These are phyloP conservation scores for Fopius arisanus DNA, from an alignment of 1,140 invertebrate species.

Conservation along the genomic window DNA sequence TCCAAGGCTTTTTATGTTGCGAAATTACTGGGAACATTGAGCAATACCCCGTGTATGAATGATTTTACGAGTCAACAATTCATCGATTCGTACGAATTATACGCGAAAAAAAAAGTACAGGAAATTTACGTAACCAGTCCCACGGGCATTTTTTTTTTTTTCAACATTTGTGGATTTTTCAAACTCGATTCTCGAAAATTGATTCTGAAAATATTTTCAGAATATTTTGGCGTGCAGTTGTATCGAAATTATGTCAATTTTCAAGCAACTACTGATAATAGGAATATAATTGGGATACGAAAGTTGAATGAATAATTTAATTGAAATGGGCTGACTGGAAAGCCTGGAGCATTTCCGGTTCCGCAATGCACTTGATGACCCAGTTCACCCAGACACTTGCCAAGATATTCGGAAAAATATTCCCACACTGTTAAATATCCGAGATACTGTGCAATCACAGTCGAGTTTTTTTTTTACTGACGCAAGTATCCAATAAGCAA, in stretches of 20 bases:
- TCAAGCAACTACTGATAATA: too few relatives aligned
- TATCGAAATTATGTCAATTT: too few relatives aligned
- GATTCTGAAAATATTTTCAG: too few relatives aligned
- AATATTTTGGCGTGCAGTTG: too few relatives aligned
- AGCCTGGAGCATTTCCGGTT: not conserved
- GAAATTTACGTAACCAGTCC: too few relatives aligned
- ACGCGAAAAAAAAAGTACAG: not conserved
- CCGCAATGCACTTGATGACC: not conserved
- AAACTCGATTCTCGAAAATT: too few relatives aligned
- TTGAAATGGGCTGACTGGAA: not conserved
- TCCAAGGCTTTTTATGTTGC: not conserved
- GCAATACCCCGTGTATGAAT: not conserved
- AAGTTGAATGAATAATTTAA: slow-evolving; percentile 3
- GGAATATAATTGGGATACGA: not conserved
- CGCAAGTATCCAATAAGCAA: not conserved
- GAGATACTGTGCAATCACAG: not conserved
- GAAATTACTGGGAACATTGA: not conserved
- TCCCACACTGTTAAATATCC: not conserved
- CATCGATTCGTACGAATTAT: not conserved
- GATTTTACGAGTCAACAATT: not conserved
- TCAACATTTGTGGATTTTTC: too few relatives aligned
- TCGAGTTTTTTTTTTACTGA: not conserved
- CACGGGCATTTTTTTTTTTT: too few relatives aligned
- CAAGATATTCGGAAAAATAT: not conserved
- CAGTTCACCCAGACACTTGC: not conserved